Conservation (phyloP, 1,140 invertebrate species). For the Melitaea cinxia region DNA sequence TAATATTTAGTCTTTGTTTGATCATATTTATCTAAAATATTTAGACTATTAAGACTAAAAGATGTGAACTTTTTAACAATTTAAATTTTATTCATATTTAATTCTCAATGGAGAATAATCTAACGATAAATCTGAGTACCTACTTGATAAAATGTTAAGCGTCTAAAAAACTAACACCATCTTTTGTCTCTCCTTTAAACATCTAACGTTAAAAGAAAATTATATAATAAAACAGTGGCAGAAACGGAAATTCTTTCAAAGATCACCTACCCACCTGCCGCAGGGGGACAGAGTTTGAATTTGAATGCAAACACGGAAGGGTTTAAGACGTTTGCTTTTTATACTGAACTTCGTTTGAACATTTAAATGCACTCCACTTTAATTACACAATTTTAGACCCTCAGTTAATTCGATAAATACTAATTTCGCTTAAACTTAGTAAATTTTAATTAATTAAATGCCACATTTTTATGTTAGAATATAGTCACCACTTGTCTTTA, state of each 20-base stretch:
- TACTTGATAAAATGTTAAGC: not conserved
- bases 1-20: not conserved
- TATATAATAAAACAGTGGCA: conserved; percentile 51
- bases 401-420: conserved; percentile 25
- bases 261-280: conserved; percentile 63
- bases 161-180: conserved; percentile 26
- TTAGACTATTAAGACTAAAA: too few relatives aligned
- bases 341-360: conserved; percentile 46
- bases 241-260: conserved; percentile 65
- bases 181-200: conserved; percentile 36
- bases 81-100: not conserved
- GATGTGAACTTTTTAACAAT: not conserved
- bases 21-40: too few relatives aligned
- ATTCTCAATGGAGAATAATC: not conserved
- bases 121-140: conserved; percentile 1
- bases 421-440: conserved; percentile 22
- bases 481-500: too few relatives aligned
- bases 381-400: conserved; percentile 28
- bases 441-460: conserved; percentile 20
- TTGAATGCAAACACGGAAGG: conserved; percentile 68
- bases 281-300: conserved; percentile 73
- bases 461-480: conserved; percentile 10
- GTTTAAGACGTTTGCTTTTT: conserved; percentile 61
- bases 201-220: conserved; percentile 43
- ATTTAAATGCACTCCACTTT: conserved; percentile 20